Conservation (phyloP, 2,797 vertebrate species). For the Pseudomugil gertrudae region DNA sequence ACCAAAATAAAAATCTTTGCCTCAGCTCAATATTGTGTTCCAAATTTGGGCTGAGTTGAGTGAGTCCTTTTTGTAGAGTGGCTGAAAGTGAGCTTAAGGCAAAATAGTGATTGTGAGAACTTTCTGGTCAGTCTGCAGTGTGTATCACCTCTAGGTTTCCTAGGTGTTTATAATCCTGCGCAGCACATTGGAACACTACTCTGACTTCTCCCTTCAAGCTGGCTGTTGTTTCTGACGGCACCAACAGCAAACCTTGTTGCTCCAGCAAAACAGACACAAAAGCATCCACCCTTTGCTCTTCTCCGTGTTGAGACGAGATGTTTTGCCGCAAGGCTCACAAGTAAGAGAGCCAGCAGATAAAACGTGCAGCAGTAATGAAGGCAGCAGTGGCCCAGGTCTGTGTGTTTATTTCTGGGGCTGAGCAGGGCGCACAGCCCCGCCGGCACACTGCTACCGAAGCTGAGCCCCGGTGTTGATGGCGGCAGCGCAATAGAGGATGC, state of each 20-base stretch:
- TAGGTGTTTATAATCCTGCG: conserved; percentile 68
- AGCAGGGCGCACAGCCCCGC: conserved; percentile 80
- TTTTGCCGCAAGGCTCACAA: conserved; percentile 73
- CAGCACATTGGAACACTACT: conserved; percentile 55
- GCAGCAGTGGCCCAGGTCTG: conserved; percentile 82
- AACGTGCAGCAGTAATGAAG: conserved; percentile 86
- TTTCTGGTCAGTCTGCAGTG: conserved; percentile 65
- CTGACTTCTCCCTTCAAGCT: conserved; percentile 76
- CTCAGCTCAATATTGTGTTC: conserved; percentile 48
- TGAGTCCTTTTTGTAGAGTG: conserved; percentile 50
- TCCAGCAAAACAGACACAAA: conserved; percentile 79
- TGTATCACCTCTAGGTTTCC: conserved; percentile 77
- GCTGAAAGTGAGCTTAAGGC: conserved; percentile 67
- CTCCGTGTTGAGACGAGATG: conserved; percentile 73
- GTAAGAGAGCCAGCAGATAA: conserved; percentile 80
- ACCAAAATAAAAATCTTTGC: conserved; percentile 63
- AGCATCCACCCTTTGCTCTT: conserved; percentile 83
- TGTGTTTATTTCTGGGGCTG: conserved; percentile 85
- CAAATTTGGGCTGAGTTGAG: conserved; percentile 50
- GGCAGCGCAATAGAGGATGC: conserved; percentile 78
- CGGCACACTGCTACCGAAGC: conserved; percentile 80
- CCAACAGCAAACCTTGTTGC: conserved; percentile 67
- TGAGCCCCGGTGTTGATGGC: conserved; percentile 79
- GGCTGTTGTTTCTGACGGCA: conserved; percentile 78
- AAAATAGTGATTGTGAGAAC: conserved; percentile 60